Percentiles rank a stretch among this genome's conserved stretches.
Conservation (phyloP, 2,888 invertebrate species). For the Brenthis daphne region DNA sequence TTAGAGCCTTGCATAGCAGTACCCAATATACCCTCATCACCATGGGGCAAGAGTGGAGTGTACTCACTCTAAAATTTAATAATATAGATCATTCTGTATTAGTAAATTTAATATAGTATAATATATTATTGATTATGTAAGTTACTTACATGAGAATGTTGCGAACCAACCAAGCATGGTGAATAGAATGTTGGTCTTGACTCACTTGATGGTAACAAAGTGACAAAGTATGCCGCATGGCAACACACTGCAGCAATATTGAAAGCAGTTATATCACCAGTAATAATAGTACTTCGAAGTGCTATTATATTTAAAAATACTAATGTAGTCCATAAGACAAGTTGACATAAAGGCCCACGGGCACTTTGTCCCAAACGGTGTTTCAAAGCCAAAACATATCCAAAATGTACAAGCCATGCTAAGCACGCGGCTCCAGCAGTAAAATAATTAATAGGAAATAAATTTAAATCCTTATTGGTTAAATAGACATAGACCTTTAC, state of each 20-base stretch:
- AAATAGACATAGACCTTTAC: conserved; percentile 85
- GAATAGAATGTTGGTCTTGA: conserved; percentile 77
- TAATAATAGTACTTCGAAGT: conserved; percentile 84
- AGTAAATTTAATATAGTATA: conserved; percentile 26
- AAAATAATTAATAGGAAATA: conserved; percentile 87
- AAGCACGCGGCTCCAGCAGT: conserved; percentile 86
- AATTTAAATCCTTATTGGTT: conserved; percentile 68
- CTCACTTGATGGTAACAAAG: conserved; percentile 85
- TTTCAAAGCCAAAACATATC: conserved; percentile 87
- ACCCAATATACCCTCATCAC: conserved; percentile 88
- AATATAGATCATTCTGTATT: conserved; percentile 16
- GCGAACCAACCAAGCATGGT: conserved; percentile 73
- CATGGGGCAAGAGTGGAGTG: conserved; percentile 84
- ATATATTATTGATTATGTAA: not conserved
- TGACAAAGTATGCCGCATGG: conserved; percentile 86
- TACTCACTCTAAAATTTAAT: conserved; percentile 79
- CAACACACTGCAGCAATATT: conserved; percentile 83
- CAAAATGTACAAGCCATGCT: conserved; percentile 92
- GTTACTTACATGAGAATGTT: conserved; percentile 76
- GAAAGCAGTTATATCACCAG: conserved; percentile 79
- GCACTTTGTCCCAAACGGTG: conserved; percentile 84
- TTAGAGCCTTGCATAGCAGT: conserved; percentile 90
- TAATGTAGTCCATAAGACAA: conserved; percentile 86
- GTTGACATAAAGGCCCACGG: conserved; percentile 87
- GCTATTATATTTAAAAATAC: conserved; percentile 86